Evolutionary conservation across 2,888 invertebrate genomes (phyloP).

Genomic region (Oxycera nigricornis): DNA sequence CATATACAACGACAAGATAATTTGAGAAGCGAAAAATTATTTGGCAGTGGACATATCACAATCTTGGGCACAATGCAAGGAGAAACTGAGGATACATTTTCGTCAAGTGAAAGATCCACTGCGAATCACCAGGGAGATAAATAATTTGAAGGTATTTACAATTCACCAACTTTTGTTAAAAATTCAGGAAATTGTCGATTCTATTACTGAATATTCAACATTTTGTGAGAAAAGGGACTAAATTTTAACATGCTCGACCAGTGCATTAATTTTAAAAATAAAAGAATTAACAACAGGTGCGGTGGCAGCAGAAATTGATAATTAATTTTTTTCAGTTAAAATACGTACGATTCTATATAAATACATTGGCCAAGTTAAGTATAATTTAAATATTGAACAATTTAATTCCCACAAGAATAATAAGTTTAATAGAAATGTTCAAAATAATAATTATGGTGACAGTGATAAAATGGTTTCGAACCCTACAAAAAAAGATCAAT

Average conservation of each 20-base stretch:
- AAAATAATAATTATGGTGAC: not conserved
- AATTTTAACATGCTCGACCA: not conserved
- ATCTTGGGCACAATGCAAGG: constrained; percentile 1
- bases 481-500: not conserved
- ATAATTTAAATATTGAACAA: not conserved
- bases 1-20: not conserved
- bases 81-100: not conserved
- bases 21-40: not conserved
- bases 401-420: not conserved
- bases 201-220: not conserved
- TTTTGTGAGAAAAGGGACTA: not conserved
- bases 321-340: not conserved
- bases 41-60: too few relatives aligned
- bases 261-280: not conserved
- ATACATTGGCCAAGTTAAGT: not conserved
- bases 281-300: not conserved
- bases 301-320: not conserved
- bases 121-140: not conserved
- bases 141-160: not conserved
- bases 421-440: too few relatives aligned
- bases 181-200: not conserved
- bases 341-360: not conserved
- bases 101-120: not conserved
- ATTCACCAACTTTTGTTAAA: not conserved
- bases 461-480: too few relatives aligned